A percentile compares a stretch with the other conserved stretches of the same genome.
phyloP scores from a whole-genome alignment of 92 coral and sea anemone genomes.

The Desmophyllum pertusum region DNA sequence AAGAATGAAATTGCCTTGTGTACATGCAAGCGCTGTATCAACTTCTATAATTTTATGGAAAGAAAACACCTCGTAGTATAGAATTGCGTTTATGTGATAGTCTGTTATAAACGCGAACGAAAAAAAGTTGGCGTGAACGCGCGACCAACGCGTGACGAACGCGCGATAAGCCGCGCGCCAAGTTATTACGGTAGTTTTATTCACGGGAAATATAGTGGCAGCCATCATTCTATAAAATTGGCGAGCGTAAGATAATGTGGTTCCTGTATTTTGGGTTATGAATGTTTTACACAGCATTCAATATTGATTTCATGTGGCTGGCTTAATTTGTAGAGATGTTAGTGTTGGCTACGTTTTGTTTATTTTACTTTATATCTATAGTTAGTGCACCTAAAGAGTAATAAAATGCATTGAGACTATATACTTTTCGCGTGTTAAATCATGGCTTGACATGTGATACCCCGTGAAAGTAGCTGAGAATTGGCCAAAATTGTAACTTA shows the following conservation, averaged over 20 bases:
- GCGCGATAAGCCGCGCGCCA: background rate
- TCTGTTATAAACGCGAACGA: background rate
- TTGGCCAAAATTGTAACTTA: too few relatives aligned
- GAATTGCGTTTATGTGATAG: background rate
- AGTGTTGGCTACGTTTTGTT: background rate
- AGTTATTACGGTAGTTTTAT: background rate
- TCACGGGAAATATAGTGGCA: too few relatives aligned
- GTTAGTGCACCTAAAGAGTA: background rate
- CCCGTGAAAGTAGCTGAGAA: too few relatives aligned
- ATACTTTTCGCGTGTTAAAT: background rate
- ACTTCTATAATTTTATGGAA: slow-evolving; percentile 17
- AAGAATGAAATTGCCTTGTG: slow-evolving; percentile 11
- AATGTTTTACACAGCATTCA: background rate
- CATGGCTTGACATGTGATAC: background rate
- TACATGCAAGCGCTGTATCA: slow-evolving; percentile 2
- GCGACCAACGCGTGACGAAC: background rate
- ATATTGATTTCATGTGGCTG: background rate
- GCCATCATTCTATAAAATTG: background rate
- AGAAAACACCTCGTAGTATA: background rate
- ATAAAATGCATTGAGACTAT: background rate
- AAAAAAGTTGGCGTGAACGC: background rate
- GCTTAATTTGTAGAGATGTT: background rate
- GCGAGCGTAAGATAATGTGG: background rate
- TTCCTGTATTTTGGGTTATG: background rate
- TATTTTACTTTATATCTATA: background rate